These are phyloP conservation scores for Parazoanthus swiftii DNA, from an alignment of 92 coral and sea anemone genomes.

Conservation along the genomic window DNA sequence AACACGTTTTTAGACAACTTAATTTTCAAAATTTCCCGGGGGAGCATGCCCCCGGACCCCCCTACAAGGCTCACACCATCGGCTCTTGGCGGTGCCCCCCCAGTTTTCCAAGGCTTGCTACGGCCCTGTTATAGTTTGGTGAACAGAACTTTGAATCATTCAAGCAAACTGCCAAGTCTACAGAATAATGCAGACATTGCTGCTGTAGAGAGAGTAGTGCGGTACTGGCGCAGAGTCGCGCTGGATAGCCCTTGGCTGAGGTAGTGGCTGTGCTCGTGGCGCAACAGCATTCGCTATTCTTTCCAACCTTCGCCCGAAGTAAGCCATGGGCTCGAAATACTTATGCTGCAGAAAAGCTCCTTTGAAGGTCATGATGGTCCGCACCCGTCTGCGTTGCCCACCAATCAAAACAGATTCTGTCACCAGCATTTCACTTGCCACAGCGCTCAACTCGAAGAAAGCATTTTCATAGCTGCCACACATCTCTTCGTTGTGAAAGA, in stretches of 20 bases:
- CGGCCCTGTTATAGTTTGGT: background rate
- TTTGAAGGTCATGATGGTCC: constrained; percentile 40
- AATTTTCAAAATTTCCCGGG: no score
- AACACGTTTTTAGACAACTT: no score
- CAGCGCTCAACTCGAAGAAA: constrained; percentile 44
- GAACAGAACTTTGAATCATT: background rate
- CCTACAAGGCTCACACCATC: no score
- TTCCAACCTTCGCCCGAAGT: constrained; percentile 26
- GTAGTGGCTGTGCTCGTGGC: background rate
- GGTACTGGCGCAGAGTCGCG: background rate
- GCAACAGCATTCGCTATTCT: constrained; percentile 7
- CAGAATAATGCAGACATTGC: background rate
- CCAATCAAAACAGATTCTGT: constrained; percentile 48
- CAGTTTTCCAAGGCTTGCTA: no score
- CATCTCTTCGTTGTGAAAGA: constrained; percentile 44
- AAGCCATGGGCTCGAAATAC: constrained; percentile 37
- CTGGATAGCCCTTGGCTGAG: background rate
- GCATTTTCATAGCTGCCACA: constrained; percentile 25
- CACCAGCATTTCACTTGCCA: constrained; percentile 34
- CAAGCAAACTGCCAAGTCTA: background rate
- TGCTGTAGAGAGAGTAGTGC: background rate
- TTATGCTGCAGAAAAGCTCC: constrained; percentile 26
- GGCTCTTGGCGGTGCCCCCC: no score
- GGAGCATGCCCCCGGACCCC: no score
- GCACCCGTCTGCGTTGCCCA: constrained; percentile 42